Evolutionary conservation across 2,888 invertebrate genomes (phyloP), one percentile per base, ranked within the genome.

Genomic region (Drosophila mimica): DNA sequence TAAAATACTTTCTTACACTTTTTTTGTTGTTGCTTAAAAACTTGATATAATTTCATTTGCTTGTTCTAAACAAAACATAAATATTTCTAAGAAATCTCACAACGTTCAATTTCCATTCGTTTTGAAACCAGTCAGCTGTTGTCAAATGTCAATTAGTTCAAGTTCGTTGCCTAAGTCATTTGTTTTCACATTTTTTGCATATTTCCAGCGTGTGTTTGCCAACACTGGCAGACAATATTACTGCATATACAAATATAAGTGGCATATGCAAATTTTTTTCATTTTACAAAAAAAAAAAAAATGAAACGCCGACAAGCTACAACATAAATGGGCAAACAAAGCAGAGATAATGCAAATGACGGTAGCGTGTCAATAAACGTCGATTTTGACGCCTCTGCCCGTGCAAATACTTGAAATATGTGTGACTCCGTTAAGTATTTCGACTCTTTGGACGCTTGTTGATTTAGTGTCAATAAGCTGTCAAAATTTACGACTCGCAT

Each of bases 401-500:
- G 43, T 52, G 54, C 36, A 79, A 70, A 63, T 79, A 75, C 57
- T 81, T 74, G 53, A 74, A 69, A 63, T 53, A 59, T 58, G 70
- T 79, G 36, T 17, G 48, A 49, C 58, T 64, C 40, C 59, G 70
- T 60, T 17, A 38, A 46, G 36, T 66, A 52, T 63, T 70, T 51
- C 43, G 52, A 54, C 36, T 38, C 40, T 51, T 58, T 46, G 11
- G 58, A 17, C 57, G 36, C 40, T 51, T 68, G 77, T 73, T 70
- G 74, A 76, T 82, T 77, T 88, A 89, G 60, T 72, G 90, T 87
- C 90, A 87, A 90, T 90, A 84, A 88, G 89, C 88, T 87, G 91
- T 90, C 84, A 74, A 81, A 70, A 74, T 84, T 89, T 83, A 90
- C 89, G 89, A 53, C 79, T 58, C 58, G 61, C 83, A 83, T 83